Conservation (phyloP, 2,797 vertebrate genomes). For the Micropoecilia bifurca region DNA sequence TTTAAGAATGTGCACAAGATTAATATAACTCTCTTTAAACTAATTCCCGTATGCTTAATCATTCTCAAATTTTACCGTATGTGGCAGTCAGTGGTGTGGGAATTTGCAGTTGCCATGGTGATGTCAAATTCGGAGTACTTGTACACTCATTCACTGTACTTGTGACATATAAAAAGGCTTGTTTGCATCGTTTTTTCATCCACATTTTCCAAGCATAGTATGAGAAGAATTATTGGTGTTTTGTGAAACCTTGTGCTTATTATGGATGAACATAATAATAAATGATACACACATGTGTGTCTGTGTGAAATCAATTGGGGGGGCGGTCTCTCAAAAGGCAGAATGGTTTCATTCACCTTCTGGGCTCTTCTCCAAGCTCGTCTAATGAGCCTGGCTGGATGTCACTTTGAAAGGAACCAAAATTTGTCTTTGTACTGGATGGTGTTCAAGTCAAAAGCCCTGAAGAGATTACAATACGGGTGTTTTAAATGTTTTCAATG, state of each 20-base stretch:
- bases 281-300: slow-evolving; percentile 23
- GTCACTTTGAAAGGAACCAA: slow-evolving; percentile 38
- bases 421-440: background rate
- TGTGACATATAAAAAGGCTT: slow-evolving; percentile 34
- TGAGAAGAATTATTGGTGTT: slow-evolving; percentile 19
- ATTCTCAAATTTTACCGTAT: slow-evolving; percentile 31
- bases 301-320: slow-evolving; percentile 48
- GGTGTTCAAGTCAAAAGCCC: background rate
- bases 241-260: background rate
- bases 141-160: slow-evolving; percentile 46
- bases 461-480: background rate
- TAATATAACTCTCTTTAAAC: slow-evolving; percentile 14
- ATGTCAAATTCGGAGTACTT: slow-evolving; percentile 56
- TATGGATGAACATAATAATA: slow-evolving; percentile 17
- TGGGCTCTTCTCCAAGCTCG: slow-evolving; percentile 53
- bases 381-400: slow-evolving; percentile 50
- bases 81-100: slow-evolving; percentile 45
- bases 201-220: slow-evolving; percentile 24
- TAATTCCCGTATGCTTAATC: slow-evolving; percentile 13
- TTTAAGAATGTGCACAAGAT: slow-evolving; percentile 8
- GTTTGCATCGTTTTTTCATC: slow-evolving; percentile 26
- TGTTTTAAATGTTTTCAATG: background rate
- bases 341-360: slow-evolving; percentile 64
- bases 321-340: slow-evolving; percentile 37
- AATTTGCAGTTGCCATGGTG: slow-evolving; percentile 71